Percentiles rank a stretch among this genome's conserved stretches.
Evolutionary conservation across 1,140 invertebrate species (phyloP).

Genomic region (Chionoecetes opilio): DNA sequence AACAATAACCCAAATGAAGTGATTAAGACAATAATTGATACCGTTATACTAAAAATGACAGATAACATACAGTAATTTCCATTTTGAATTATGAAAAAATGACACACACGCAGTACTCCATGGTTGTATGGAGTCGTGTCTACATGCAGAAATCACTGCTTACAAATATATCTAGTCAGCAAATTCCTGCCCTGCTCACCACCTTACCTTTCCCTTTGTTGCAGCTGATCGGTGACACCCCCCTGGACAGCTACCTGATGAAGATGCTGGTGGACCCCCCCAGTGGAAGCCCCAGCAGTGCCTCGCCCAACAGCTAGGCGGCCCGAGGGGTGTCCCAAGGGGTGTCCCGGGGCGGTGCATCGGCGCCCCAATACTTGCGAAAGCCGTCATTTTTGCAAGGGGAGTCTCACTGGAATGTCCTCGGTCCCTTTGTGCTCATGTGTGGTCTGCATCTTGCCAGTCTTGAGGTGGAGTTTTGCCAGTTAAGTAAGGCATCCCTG

Average conservation of each 20-base stretch:
- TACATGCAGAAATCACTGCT: no score
- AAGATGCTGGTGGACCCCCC: conserved; percentile 82
- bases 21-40: not conserved
- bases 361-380: conserved; percentile 32
- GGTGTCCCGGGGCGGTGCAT: not conserved
- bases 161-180: not conserved
- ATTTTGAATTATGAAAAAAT: no score
- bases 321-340: not conserved
- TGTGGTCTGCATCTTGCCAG: not conserved
- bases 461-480: not conserved
- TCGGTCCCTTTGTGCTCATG: not conserved
- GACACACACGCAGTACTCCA: no score
- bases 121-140: no score
- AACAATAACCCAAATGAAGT: not conserved
- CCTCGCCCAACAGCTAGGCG: conserved; percentile 58
- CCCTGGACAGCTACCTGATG: conserved; percentile 78
- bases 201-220: conserved; percentile 36
- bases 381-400: not conserved
- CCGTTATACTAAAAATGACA: no score
- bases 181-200: not conserved
- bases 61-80: no score
- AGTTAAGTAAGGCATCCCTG: not conserved
- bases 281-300: conserved; percentile 60
- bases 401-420: not conserved
- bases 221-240: conserved; percentile 84